phyloP scores from a whole-genome alignment of 1,140 invertebrate genomes.

The Aricia agestis region DNA sequence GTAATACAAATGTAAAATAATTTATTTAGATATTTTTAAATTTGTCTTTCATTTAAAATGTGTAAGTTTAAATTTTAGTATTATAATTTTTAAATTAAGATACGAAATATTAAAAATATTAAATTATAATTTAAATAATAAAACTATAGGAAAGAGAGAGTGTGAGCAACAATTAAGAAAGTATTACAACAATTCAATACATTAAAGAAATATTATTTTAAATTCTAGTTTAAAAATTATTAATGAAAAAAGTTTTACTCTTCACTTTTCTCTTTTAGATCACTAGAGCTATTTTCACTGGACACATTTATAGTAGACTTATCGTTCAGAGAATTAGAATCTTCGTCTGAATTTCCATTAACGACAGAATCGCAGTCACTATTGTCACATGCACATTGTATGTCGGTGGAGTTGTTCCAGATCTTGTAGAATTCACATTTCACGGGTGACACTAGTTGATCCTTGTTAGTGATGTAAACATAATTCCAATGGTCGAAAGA shows the following conservation, averaged over 20 bases:
- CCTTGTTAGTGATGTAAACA: constrained; percentile 63
- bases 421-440: constrained; percentile 59
- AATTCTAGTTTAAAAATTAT: not conserved
- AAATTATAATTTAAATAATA: constrained; percentile 9
- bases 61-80: no score
- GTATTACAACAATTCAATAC: not conserved
- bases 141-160: not conserved
- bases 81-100: not conserved
- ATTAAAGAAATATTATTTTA: not conserved
- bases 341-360: constrained; percentile 33
- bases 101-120: not conserved
- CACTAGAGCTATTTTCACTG: not conserved
- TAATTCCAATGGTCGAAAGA: constrained; percentile 69
- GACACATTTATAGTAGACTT: not conserved
- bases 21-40: constrained; percentile 26
- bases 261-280: not conserved
- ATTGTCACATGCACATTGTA: constrained; percentile 34
- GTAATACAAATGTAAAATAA: constrained; percentile 19
- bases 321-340: constrained; percentile 26
- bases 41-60: constrained; percentile 14
- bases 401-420: constrained; percentile 47
- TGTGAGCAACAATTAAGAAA: not conserved
- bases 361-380: constrained; percentile 45
- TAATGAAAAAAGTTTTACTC: not conserved
- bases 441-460: constrained; percentile 55